Evolutionary conservation across 2,113 vertebrate genomes (phyloP).

Genomic region (Marcusenius ussheri): DNA sequence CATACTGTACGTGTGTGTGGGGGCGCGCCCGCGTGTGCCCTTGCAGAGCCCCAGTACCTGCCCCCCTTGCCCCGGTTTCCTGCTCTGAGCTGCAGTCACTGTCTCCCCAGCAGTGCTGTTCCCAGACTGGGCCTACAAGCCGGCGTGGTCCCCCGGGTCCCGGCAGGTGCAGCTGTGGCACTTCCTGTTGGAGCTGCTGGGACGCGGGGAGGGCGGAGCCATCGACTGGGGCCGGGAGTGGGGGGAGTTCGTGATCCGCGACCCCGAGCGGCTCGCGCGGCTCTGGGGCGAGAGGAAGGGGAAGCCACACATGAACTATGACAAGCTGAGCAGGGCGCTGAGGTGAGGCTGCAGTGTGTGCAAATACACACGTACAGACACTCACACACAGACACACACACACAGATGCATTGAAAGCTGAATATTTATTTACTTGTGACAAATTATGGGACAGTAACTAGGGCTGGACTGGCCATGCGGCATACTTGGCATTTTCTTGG

Average conservation of each 20-base stretch:
- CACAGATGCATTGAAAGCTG: not conserved
- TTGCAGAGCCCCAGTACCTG: not conserved
- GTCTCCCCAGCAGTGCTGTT: conserved; percentile 53
- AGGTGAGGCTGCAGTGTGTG: conserved; percentile 42
- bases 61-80: not conserved
- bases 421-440: not conserved
- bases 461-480: not conserved
- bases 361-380: not conserved
- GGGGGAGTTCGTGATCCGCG: conserved; percentile 68
- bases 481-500: not conserved
- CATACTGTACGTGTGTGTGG: not conserved
- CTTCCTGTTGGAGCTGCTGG: conserved; percentile 66
- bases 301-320: conserved; percentile 71
- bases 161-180: conserved; percentile 70
- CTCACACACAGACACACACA: not conserved
- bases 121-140: conserved; percentile 68
- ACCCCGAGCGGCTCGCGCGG: conserved; percentile 62
- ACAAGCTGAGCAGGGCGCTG: conserved; percentile 69
- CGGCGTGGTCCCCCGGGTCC: conserved; percentile 62
- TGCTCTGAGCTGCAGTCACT: not conserved
- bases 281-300: conserved; percentile 72
- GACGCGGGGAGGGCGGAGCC: conserved; percentile 51
- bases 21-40: no score
- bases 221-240: conserved; percentile 66
- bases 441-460: not conserved